phyloP scores from a whole-genome alignment of 2,113 vertebrate species.

The Dipodomys stephensi region DNA sequence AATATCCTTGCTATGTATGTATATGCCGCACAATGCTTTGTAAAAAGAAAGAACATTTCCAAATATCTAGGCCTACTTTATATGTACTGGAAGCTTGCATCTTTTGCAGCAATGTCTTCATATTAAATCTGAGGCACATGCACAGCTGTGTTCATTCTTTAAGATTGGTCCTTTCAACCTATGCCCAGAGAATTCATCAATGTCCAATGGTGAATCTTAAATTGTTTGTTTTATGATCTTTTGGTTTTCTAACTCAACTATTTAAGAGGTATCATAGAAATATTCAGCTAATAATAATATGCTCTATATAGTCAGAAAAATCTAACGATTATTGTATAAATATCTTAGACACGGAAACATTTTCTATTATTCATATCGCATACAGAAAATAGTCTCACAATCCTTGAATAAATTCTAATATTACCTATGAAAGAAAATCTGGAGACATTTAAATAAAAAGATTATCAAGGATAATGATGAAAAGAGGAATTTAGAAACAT shows the following conservation, averaged over 20 bases:
- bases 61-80: background rate
- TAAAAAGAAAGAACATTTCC: background rate
- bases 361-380: background rate
- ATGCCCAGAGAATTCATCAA: background rate
- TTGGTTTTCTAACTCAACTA: background rate
- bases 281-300: background rate
- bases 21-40: background rate
- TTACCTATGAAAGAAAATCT: conserved; percentile 8
- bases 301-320: background rate
- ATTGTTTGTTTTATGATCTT: background rate
- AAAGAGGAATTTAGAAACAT: conserved; percentile 22
- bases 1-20: too few species aligned
- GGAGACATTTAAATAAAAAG: background rate
- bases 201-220: background rate
- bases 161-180: background rate
- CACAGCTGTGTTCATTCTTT: background rate
- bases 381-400: background rate
- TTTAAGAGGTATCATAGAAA: background rate
- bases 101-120: background rate
- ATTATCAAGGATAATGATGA: background rate
- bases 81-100: background rate
- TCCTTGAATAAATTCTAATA: background rate
- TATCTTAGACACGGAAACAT: background rate
- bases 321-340: background rate
- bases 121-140: background rate